Evolutionary conservation across 1,140 invertebrate genomes (phyloP), one percentile per base, ranked within the genome.

Genomic region (Zaprionus inermis): DNA sequence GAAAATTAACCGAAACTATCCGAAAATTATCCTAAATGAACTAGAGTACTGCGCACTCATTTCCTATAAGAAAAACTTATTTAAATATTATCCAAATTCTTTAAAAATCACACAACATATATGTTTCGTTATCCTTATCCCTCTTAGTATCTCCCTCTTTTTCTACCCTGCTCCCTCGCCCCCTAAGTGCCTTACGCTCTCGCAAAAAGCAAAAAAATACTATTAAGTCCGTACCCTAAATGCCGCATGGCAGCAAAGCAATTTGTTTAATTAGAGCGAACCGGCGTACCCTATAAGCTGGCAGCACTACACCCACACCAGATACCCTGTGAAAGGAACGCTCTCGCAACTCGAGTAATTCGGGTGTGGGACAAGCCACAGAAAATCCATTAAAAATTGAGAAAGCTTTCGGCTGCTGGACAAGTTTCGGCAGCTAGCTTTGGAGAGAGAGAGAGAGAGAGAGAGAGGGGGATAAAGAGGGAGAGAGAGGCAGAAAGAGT

Each of bases 331-430:
- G 44, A 1, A 28, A 4, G 24, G 24, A 28, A 28, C 22, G 1
- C 30, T 32, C 30, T 41, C 22, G 38, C n/a, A n/a, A 2, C n/a
- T 16, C 6, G 38, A 3, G 2, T 41, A 41, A 41, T 41, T 16
- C 16, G 38, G 16, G 5, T 5, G 9, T 5, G 6, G 14, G 14
- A 49, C 49, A 51, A 32, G 44, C 32, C 12, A 32, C 18, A 36
- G 49, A 63, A 67, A 59, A 60, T 54, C 61, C 76, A 86, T 86
- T 86, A 86, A 81, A 86, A 86, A 86, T 81, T 79, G 65, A 85
- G 80, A 78, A 67, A 52, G 38, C 73, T 69, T 28, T 32, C 49
- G 36, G 76, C 20, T 68, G 57, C 56, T 44, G 61, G 61, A 71
- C 67, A 11, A 65, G 5, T 72, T 59, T 54, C 59, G 70, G 34